Base-by-base conservation (phyloP, 2,797 vertebrate genomes). In the Potorous gilbertii region DNA sequence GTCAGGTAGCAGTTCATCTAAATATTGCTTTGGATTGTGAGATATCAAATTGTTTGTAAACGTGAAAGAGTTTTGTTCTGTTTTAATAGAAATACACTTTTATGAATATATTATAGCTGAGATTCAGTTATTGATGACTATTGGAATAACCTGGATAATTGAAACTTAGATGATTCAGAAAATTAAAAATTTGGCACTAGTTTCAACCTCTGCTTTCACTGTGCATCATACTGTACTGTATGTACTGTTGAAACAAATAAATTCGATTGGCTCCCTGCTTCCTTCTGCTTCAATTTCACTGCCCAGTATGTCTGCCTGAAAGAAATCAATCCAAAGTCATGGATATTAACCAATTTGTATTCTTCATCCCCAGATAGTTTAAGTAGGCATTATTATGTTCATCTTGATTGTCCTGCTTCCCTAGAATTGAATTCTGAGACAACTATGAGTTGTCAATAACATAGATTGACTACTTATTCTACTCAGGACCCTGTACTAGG, bases 1-100 rank as follows among this genome's bases (percentile, higher is more conserved):
- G 74, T 21, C 74, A 87, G 74, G 1, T 50, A 27, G 40, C 50
- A 24, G 24, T 50, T 40, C 40, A 27, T 12, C 40, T 87, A 87
- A 87, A 87, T 87, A 50, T 87, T 87, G 74, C 74, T 24, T 50
- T 87, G 40, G 9, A 50, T 46, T 87, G 21, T 87, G 40, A 21
- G 21, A 81, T 21, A 46, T 81, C 18, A 46, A 46, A 81, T 46
- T 81, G 16, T 40, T 66, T 94, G 91, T 55, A 95, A 89, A 90
- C 54, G 59, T 54, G 62, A 96, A 97, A 93, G 93, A 46, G 12
- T 95, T 96, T 95, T 93, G 12, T 94, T 97, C 94, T 95, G 91
- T 96, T 95, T 81, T 94, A 94, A 95, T 90, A 90, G 94, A 40
- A 90, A 92, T 52, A 96, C 2, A 29, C 14, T 55, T 96, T 93